phyloP scores from a whole-genome alignment of 2,113 vertebrate species.

The Phyllostomus discolor region DNA sequence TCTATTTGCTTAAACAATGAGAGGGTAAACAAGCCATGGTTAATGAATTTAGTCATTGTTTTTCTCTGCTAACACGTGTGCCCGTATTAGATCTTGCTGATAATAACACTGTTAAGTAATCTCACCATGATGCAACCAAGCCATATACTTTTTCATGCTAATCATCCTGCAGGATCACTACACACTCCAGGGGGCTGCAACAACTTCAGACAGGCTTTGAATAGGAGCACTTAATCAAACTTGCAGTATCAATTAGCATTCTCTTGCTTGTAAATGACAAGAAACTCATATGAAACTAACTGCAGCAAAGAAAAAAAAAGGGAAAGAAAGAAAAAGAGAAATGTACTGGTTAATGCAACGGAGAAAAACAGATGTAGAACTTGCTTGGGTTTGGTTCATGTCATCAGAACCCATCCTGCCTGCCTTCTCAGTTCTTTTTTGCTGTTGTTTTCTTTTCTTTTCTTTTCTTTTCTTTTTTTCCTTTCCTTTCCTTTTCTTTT shows the following conservation, averaged over 20 bases:
- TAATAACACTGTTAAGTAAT: slow-evolving; percentile 43
- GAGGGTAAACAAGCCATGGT: not conserved
- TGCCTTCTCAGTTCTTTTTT: not conserved
- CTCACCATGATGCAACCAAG: slow-evolving; percentile 2
- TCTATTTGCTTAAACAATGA: slow-evolving; percentile 26
- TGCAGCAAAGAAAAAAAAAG: not conserved
- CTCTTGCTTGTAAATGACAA: slow-evolving; percentile 15
- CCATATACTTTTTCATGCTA: not conserved
- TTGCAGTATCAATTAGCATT: not conserved
- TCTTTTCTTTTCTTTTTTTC: no score
- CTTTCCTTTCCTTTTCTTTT: no score
- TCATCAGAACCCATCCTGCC: not conserved
- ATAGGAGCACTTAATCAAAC: slow-evolving; percentile 29
- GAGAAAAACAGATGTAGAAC: not conserved
- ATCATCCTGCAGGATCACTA: not conserved
- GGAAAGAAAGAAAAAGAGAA: not conserved
- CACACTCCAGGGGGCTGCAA: not conserved
- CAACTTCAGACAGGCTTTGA: slow-evolving; percentile 13
- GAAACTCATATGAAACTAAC: not conserved
- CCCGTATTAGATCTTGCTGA: slow-evolving; percentile 1
- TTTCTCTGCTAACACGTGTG: not conserved
- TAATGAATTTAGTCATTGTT: slow-evolving; percentile 34
- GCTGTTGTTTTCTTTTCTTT: no score
- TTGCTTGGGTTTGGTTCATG: not conserved
- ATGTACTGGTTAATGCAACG: not conserved